Evolutionary conservation across 2,113 vertebrate species (phyloP).

Genomic region (Antidorcas marsupialis): DNA sequence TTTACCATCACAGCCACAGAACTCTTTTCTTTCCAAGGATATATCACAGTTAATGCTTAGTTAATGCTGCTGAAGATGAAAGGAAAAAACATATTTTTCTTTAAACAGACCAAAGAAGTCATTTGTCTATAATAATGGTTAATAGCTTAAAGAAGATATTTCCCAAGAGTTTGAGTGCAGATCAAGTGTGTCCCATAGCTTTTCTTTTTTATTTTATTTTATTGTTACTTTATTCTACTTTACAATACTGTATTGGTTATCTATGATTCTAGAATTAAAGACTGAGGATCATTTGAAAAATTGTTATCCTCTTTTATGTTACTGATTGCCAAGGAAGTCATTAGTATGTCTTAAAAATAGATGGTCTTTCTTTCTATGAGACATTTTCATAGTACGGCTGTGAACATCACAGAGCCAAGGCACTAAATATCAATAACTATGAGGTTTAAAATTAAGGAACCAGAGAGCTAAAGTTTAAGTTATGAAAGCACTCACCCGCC

Average conservation of each 20-base stretch:
- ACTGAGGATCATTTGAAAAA: neutral
- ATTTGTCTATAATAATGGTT: neutral
- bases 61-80: neutral
- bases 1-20: neutral
- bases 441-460: neutral
- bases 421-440: neutral
- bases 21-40: neutral
- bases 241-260: too few relatives aligned
- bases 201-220: neutral
- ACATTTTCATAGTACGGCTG: neutral
- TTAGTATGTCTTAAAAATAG: neutral
- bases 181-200: neutral
- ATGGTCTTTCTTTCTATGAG: neutral
- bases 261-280: neutral
- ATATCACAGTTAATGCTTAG: neutral
- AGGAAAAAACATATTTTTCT: neutral
- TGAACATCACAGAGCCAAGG: neutral
- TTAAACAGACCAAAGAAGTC: neutral
- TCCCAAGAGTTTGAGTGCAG: neutral
- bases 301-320: neutral
- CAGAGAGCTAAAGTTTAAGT: neutral
- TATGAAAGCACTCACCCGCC: neutral
- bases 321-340: neutral
- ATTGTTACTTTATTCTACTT: too few relatives aligned
- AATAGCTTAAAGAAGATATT: constrained; percentile 21